Evolutionary conservation across 1,140 invertebrate genomes (phyloP).

Genomic region (Amyelois transitella): DNA sequence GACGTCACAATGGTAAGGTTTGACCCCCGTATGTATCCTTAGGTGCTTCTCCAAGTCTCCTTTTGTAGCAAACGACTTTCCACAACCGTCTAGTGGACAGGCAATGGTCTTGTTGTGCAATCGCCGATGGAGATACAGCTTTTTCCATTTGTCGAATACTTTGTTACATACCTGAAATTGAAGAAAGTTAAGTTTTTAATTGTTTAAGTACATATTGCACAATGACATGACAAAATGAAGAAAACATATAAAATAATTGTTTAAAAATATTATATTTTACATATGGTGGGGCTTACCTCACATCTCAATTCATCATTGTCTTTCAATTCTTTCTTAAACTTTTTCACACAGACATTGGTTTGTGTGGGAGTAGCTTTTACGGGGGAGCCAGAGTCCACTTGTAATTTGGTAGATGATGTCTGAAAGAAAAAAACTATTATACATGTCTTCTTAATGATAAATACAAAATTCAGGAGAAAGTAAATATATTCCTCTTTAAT

Average conservation of each 20-base stretch:
- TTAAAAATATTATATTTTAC: background rate
- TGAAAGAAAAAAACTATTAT: background rate
- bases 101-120: constrained; percentile 56
- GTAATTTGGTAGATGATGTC: background rate
- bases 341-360: background rate
- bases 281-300: constrained; percentile 14
- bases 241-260: background rate
- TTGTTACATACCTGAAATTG: constrained; percentile 51
- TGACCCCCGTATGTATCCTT: constrained; percentile 60
- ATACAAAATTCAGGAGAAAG: no score
- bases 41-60: constrained; percentile 57
- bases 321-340: background rate
- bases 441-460: no score
- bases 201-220: background rate
- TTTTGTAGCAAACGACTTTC: constrained; percentile 76
- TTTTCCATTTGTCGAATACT: constrained; percentile 37
- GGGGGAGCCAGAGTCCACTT: no score
- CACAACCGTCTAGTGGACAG: constrained; percentile 64
- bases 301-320: constrained; percentile 11
- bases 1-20: constrained; percentile 44
- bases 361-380: background rate
- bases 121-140: constrained; percentile 61
- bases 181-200: constrained; percentile 3
- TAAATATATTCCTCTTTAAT: no score
- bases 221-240: background rate